Evolutionary conservation across 2,113 vertebrate genomes (phyloP).

Genomic region (Embiotoca jacksoni): DNA sequence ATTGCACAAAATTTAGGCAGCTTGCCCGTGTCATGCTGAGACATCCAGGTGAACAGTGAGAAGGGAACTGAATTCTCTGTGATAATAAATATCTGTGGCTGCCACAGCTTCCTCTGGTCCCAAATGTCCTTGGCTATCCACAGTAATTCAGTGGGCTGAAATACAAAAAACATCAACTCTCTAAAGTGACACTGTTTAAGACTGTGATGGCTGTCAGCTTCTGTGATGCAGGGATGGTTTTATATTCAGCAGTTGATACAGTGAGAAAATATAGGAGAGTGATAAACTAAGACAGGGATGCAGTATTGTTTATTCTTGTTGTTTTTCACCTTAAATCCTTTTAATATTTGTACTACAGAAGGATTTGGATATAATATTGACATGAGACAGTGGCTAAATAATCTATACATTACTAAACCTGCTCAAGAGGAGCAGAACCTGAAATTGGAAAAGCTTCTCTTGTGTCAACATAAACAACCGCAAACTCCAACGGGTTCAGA

Average conservation of each 20-base stretch:
- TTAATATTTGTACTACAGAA: too few species aligned
- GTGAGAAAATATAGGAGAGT: not conserved
- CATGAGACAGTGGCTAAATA: too few species aligned
- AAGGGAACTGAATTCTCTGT: constrained; percentile 52
- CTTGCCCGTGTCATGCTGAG: constrained; percentile 52
- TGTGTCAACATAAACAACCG: too few species aligned
- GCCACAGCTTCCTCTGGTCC: constrained; percentile 19
- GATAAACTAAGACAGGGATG: not conserved
- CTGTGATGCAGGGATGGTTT: not conserved
- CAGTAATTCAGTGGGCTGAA: constrained; percentile 38
- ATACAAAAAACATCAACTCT: constrained; percentile 28
- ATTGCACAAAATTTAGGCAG: constrained; percentile 41
- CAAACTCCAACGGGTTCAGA: too few species aligned
- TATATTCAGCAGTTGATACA: constrained; percentile 1
- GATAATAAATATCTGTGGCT: constrained; percentile 63
- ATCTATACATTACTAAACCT: too few species aligned
- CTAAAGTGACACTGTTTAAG: constrained; percentile 36
- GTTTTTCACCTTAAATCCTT: too few species aligned
- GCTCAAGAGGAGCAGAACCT: too few species aligned
- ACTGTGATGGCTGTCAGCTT: constrained; percentile 24
- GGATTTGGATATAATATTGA: too few species aligned
- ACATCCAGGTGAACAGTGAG: constrained; percentile 51
- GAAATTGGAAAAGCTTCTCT: too few species aligned
- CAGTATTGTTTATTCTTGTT: not conserved
- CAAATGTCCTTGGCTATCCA: constrained; percentile 33